Evolutionary conservation across 2,797 vertebrate genomes (phyloP), one percentile per base, ranked within the genome.

Genomic region (Lindbergichthys nudifrons): DNA sequence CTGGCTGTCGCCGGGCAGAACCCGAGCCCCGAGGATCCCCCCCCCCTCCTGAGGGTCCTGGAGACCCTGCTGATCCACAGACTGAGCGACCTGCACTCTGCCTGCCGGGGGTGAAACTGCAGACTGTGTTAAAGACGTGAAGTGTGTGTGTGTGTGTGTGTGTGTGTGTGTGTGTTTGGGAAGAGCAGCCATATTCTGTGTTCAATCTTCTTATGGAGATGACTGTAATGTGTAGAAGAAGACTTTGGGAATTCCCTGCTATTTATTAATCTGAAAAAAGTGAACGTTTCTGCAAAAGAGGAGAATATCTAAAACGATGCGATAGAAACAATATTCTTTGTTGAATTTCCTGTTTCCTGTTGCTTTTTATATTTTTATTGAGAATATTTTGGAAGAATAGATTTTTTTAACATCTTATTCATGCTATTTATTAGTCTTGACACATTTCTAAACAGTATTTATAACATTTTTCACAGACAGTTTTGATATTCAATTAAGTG

Each of bases 51-150:
- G 75, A 88, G 90, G 72, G 95, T 95, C 61, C 88, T 99, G 86
- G 96, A 97, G 88, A 84, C 79, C 1, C 92, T 93, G 0, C 92
- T 99, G 78, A 94, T 93, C 0, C 79, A 86, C 62, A 95, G 97
- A 53, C 92, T 99, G 50, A 92, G 93, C 75, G 91, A 89, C 0
- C 70, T 96, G 11, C 96, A 97, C 0, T 64, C 96, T 63, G 93
- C 94, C 0, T 96, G 96, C 77, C 70, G 94, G 3, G 95, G 95
- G 85, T 96, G 1, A 4, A 2, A 7, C 19, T 4, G 23, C 8
- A 3, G 12, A 42, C 26, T 1, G 3, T 7, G 26, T 53, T 57
- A 12, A 18, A 36, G 32, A 36, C 7, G 32, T 3, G 50, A n/a
- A n/a, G n/a, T 8, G 32, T 36, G 32, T 36, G 32, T 32, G 32